Evolutionary conservation across 1,140 invertebrate genomes (phyloP), one percentile per base, ranked within the genome.

Genomic region (Neomicropteryx cornuta): DNA sequence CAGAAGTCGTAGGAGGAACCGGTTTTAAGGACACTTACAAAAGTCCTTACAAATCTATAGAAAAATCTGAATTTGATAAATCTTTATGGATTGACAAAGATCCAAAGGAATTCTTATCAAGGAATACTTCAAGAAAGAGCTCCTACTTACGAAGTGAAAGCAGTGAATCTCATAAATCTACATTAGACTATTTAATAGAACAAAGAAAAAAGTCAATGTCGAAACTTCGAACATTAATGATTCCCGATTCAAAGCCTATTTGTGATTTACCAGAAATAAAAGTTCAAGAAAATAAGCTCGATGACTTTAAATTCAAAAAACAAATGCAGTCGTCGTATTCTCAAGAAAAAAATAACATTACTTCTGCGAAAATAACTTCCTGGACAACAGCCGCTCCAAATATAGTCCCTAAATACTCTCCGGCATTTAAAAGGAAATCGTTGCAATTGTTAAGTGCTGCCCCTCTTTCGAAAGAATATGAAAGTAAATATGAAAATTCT

Each of bases 201-300:
- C 83, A 87, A 55, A 68, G 86, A 30, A 73, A 79, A 46, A 79
- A 80, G 49, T 82, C 79, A 17, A 76, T 87, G 51, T 86, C 83
- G 2, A 91, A 91, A 61, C 56, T 92, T 18, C 69, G 85, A 51
- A 87, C 87, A 3, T 60, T 92, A 42, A 81, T 90, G 5, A 91
- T 92, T 50, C 87, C 88, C 4, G 86, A 91, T 56, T 67, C 77
- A 53, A 70, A 71, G 3, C 58, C 73, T 8, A 66, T 76, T 35
- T 49, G 67, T 6, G 62, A 72, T 38, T 64, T 74, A 38, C 87
- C 87, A 2, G 84, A 86, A 65, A 90, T 92, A 38, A 83, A 83
- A 53, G 87, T 83, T 34, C 66, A 66, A 44, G 69, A 71, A n/a
- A n/a, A n/a, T n/a, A n/a, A n/a, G n/a, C 29, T 45, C n/a, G n/a